These are phyloP conservation scores for Prosopocoilus inquinatus DNA, from an alignment of 2,888 invertebrate species.

Conservation along the genomic window DNA sequence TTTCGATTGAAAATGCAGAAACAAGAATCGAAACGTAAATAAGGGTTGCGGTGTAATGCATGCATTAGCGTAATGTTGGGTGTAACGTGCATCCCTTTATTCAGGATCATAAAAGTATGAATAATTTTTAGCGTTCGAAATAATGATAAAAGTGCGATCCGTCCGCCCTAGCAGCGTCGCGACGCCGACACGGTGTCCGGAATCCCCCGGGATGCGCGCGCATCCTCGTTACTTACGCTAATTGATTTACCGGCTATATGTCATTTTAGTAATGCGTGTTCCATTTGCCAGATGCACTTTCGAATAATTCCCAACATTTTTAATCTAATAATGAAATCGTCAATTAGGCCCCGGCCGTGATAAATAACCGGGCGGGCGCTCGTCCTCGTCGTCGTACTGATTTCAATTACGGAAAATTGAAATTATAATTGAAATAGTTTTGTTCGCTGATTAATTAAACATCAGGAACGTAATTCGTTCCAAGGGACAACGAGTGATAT, in stretches of 20 bases:
- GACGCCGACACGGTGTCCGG: background rate
- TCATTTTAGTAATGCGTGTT: slow-evolving; percentile 43
- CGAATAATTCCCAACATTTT: slow-evolving; percentile 40
- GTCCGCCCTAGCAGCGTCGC: background rate
- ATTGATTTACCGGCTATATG: slow-evolving; percentile 41
- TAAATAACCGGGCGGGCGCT: slow-evolving; percentile 33
- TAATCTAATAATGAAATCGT: slow-evolving; percentile 45
- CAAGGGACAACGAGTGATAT: slow-evolving; percentile 7
- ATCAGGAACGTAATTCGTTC: slow-evolving; percentile 25
- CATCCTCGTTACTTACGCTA: slow-evolving; percentile 39
- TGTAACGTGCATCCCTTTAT: no score
- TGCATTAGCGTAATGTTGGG: no score
- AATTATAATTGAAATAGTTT: slow-evolving; percentile 43
- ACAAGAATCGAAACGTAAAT: background rate
- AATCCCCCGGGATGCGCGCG: slow-evolving; percentile 19
- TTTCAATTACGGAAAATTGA: slow-evolving; percentile 43
- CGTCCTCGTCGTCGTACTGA: slow-evolving; percentile 31
- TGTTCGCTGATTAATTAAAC: slow-evolving; percentile 37
- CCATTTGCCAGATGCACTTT: slow-evolving; percentile 41
- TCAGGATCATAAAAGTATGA: background rate
- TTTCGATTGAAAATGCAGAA: background rate
- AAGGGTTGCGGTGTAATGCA: no score
- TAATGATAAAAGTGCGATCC: background rate
- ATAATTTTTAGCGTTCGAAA: slow-evolving; percentile 3
- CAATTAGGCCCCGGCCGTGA: slow-evolving; percentile 37